Evolutionary conservation across 1,140 invertebrate species (phyloP), one percentile per base, ranked within the genome.

Genomic region (Drosophila pachea): DNA sequence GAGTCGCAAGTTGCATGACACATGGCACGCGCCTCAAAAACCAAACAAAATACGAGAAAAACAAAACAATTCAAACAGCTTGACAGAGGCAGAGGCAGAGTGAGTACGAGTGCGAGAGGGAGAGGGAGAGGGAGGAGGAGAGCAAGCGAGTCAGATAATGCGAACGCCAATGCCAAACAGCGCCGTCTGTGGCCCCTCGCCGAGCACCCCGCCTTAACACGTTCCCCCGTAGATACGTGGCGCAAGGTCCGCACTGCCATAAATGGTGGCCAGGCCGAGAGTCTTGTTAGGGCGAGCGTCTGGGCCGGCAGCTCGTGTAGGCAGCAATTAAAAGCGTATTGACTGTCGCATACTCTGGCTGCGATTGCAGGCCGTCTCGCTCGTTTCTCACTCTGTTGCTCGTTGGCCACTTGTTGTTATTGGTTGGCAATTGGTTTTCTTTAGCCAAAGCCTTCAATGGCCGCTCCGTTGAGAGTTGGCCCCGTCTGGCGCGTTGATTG

Each of bases 291-390:
- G 79, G 79, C 79, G 75, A 52, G 31, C 40, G 40, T 12, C n/a
- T 65, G 49, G 35, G 11, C 50, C 38, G 8, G 32, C 7, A 7
- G 7, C n/a, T 7, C 40, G 79, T 72, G 81, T 84, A 74, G 81
- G 81, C 47, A 52, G 81, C 81, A 84, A 84, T 84, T 84, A 84
- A 84, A 84, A 86, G 81, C 82, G 65, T 84, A 84, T 84, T 84
- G 81, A 84, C 70, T 84, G 78, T 53, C 56, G 49, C 38, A 54
- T 45, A 47, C 40, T 14, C 43, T 42, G 16, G 62, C 38, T 47
- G 33, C 54, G 48, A 54, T 54, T 66, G 68, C 68, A 82, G 16
- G 50, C 78, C 60, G 38, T 84, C 81, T 64, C 81, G 63, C 73
- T 79, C 59, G 56, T 22, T 22, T 22, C 22, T 22, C 22, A 22